Base-by-base conservation (phyloP, 1,140 invertebrate species). In the Aleiodes sp. region DNA sequence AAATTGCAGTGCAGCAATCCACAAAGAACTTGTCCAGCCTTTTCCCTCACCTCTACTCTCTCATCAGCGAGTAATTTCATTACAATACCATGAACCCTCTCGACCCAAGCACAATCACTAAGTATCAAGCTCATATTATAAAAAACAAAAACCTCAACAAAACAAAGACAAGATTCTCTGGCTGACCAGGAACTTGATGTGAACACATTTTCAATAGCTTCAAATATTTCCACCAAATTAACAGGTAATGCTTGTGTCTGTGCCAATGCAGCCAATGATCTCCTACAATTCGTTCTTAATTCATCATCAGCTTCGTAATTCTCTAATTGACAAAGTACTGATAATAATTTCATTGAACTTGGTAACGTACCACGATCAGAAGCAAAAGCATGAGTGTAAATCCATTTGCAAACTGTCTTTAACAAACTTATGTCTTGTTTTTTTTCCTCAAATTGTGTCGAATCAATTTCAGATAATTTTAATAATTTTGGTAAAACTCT, bases 1-100 rank as follows among this genome's bases (percentile, higher is more conserved):
- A 95, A 94, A 24, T 90, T 90, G 79, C 94, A 96, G 80, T 97
- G 96, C 72, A 98, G 87, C 29, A 98, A 85, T 28, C 96, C 96
- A 70, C 94, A 91, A 1, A 98, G 87, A 16, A 96, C 91, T 75
- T 92, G 90, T 1, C 92, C 91, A 21, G 96, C 94, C 72, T 90
- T 91, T 78, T 94, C 90, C 67, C 95, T 87, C 9, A 95, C 94
- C 87, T 95, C 94, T 2, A 93, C 83, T 68, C 92, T 85, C 14
- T 89, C 84, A 81, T 95, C 94, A 72, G 90, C 85, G 69, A 95
- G 83, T 4, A 94, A 82, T 57, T 82, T 80, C 14, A 93, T 75
- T 1, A 94, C 90, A 39, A 93, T 87, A 12, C 83, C 75, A 67
- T 89, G 87, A 0, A 92, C 89, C 66, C 83, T 82, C 1, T 78